phyloP scores from a whole-genome alignment of 1,140 invertebrate genomes.

The Episyrphus balteatus region DNA sequence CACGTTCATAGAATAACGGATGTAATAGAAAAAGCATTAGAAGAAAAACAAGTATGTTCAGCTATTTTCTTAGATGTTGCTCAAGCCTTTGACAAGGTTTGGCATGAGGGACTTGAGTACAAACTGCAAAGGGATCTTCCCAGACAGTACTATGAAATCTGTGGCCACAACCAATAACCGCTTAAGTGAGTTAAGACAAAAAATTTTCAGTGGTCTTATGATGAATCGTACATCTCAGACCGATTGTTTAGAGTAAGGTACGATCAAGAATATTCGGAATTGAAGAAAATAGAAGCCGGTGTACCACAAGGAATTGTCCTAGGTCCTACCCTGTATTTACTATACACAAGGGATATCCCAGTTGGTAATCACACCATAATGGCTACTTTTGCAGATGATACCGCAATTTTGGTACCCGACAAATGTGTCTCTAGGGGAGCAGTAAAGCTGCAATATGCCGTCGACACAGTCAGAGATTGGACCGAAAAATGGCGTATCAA shows the following conservation, averaged over 20 bases:
- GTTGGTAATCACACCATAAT: neutral
- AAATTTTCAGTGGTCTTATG: too few relatives aligned
- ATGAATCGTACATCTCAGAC: constrained; percentile 11
- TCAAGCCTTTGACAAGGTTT: too few relatives aligned
- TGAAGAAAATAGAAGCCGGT: constrained; percentile 8
- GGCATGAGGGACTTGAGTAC: too few relatives aligned
- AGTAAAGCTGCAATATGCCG: constrained; percentile 9
- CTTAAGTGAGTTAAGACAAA: too few relatives aligned
- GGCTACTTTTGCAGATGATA: constrained; percentile 20
- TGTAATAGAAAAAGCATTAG: too few relatives aligned
- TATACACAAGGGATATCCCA: constrained; percentile 15
- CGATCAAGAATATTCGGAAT: constrained; percentile 6
- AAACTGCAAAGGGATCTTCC: too few relatives aligned
- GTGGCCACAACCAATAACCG: too few relatives aligned
- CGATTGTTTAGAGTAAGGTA: constrained; percentile 17
- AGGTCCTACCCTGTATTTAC: constrained; percentile 9
- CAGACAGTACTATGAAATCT: too few relatives aligned
- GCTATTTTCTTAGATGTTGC: too few relatives aligned
- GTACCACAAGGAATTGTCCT: constrained; percentile 19
- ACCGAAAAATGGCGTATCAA: constrained; percentile 17
- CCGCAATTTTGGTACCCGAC: constrained; percentile 6
- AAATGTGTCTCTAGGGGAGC: constrained; percentile 4
- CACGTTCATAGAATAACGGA: too few relatives aligned
- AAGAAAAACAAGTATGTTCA: too few relatives aligned
- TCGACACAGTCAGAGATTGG: constrained; percentile 9